These are phyloP conservation scores for Chrysemys picta DNA, from an alignment of 2,113 vertebrate species.

Conservation along the genomic window DNA sequence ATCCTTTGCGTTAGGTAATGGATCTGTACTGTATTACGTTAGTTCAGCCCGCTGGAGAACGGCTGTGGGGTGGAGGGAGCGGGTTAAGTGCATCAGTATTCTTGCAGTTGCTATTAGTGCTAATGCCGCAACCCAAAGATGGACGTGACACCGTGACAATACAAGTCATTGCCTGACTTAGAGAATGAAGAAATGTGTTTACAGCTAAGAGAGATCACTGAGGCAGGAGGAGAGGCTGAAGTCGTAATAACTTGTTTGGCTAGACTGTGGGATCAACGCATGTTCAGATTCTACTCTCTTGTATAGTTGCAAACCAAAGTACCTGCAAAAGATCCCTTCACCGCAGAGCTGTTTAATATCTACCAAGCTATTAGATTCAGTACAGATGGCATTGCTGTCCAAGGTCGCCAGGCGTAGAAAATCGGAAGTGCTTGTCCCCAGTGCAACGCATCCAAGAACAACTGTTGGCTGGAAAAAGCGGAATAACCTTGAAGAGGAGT, in stretches of 20 bases:
- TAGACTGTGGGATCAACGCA: background rate
- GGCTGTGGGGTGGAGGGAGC: background rate
- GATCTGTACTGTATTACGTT: fast-evolving
- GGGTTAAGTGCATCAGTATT: fast-evolving
- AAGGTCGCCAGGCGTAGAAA: background rate
- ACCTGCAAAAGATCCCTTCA: fast-evolving
- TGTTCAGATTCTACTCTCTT: background rate
- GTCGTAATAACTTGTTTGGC: fast-evolving
- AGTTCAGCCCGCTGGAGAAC: background rate
- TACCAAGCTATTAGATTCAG: background rate
- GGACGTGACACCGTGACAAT: background rate
- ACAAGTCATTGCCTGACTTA: background rate
- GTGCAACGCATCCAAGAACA: background rate
- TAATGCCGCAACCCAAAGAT: background rate
- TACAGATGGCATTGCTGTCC: background rate
- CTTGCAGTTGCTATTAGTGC: background rate
- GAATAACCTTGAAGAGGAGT: background rate
- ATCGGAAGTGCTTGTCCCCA: fast-evolving
- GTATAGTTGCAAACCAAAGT: background rate
- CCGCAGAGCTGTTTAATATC: fast-evolving
- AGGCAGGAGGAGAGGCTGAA: background rate
- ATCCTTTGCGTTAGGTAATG: background rate
- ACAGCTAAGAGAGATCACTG: background rate
- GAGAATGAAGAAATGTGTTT: background rate
- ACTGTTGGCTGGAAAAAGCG: background rate